Conservation (phyloP, 2,113 vertebrate genomes). For the Gasterosteus aculeatus region DNA sequence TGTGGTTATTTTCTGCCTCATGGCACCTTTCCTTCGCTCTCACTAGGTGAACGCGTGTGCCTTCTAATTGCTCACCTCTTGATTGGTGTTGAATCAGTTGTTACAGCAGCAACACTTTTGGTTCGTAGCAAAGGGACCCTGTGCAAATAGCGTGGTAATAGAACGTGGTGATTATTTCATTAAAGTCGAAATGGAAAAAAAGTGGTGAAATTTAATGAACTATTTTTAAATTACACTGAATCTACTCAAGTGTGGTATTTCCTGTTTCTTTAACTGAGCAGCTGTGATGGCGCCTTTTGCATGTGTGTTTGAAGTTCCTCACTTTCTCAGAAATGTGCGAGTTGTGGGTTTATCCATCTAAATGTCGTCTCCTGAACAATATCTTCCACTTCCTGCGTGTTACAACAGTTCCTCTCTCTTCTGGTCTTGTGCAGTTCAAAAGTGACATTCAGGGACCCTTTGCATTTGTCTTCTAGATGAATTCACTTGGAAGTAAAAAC, state of each 20-base stretch:
- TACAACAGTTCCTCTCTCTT: not conserved
- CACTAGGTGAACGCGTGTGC: not conserved
- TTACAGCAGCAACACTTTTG: not conserved
- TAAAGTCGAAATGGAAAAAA: not conserved
- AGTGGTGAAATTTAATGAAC: not conserved
- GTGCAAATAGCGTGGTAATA: not conserved
- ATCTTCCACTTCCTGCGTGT: too few species aligned
- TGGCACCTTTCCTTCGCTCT: conserved; percentile 22
- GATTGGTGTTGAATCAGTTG: not conserved
- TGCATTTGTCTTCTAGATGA: conserved; percentile 21
- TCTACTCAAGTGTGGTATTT: not conserved
- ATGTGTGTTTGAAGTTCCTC: not conserved
- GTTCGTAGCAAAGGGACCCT: not conserved
- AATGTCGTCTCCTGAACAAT: too few species aligned
- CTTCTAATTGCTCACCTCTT: not conserved
- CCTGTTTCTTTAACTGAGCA: too few species aligned
- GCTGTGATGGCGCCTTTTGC: not conserved
- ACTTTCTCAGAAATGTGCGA: too few species aligned
- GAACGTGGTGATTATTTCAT: not conserved
- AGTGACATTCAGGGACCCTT: conserved; percentile 4
- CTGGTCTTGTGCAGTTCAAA: not conserved
- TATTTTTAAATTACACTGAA: not conserved
- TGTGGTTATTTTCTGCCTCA: conserved; percentile 34
- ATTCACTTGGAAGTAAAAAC: conserved; percentile 31
- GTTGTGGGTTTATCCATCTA: not conserved